Conservation (phyloP, 1,140 invertebrate species). For the Holcopasites calliopsidis region DNA sequence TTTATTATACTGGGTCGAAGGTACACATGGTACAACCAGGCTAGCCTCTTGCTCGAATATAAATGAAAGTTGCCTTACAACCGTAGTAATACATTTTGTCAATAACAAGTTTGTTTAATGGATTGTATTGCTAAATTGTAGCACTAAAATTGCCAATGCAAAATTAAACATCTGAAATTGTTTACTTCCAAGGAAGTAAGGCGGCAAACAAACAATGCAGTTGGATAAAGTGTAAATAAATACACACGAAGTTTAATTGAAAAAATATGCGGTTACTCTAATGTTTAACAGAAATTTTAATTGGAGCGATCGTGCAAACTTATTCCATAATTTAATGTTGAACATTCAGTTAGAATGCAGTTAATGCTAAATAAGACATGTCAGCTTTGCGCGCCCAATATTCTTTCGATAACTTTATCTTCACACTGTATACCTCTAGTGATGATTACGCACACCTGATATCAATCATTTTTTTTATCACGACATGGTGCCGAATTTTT, state of each 20-base stretch:
- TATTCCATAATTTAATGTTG: too few species aligned
- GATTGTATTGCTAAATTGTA: too few species aligned
- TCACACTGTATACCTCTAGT: background rate
- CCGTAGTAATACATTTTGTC: background rate
- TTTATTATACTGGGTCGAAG: slow-evolving; percentile 27
- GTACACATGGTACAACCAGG: slow-evolving; percentile 20
- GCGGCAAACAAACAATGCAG: too few species aligned
- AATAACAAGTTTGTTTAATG: background rate
- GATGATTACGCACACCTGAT: slow-evolving; percentile 1
- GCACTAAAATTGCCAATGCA: too few species aligned
- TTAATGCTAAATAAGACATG: background rate
- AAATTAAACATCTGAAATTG: too few species aligned
- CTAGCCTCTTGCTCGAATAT: background rate
- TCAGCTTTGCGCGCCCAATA: background rate
- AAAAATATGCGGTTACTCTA: too few species aligned
- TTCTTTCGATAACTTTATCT: slow-evolving; percentile 22
- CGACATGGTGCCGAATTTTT: background rate
- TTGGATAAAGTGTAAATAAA: too few species aligned
- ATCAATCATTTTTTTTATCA: slow-evolving; percentile 30
- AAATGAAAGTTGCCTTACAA: slow-evolving; percentile 11
- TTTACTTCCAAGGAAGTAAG: too few species aligned
- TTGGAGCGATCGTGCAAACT: too few species aligned
- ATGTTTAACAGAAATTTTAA: too few species aligned
- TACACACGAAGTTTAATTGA: too few species aligned
- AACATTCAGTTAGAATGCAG: background rate